Base-by-base conservation (phyloP, 2,113 vertebrate genomes). In the Triplophysa rosa region DNA sequence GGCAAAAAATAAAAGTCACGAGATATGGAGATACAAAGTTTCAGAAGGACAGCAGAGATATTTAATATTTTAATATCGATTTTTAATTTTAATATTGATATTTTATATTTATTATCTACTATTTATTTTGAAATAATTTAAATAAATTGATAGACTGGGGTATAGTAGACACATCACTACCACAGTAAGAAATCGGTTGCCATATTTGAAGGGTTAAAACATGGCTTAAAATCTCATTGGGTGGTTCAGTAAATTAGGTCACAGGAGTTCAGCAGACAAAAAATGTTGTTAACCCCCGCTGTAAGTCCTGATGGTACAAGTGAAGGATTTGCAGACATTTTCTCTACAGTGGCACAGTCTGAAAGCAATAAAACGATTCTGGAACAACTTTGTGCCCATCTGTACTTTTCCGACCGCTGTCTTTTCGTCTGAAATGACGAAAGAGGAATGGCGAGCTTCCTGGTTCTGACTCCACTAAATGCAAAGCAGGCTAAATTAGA, bases 401-500 rank as follows among this genome's bases (percentile, higher is more conserved):
- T 77, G 61, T 52, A 40, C 45, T 65, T 66, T 66, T 24, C 47
- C 12, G 62, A 65, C 59, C 1, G 11, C n/a, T 26, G 1, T 37
- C 24, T 54, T 65, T 66, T 54, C 16, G 19, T 77, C 74, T 65
- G 40, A 54, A 65, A 77, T 77, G 74, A 76, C 45, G 49, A 67
- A 17, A 80, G 69, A 47, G 9, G 37, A 62, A 45, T 19, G 11
- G 23, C 52, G 67, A 67, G 40, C 42, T 29, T 71, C 59, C 77
- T 40, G 58, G 40, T 52, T 42, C 14, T 52, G 58, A 74, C 79
- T 26, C 62, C 54, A 80, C 79, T 74, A 73, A 80, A 66, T 74
- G 54, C 62, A 80, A 72, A 72, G 42, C 29, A 80, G 59, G 61
- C 67, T 82, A 62, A 70, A 56, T 78, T 61, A 29, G 24, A 70